Evolutionary conservation across 2,888 invertebrate genomes (phyloP).

Genomic region (Drosophila paucipuncta): DNA sequence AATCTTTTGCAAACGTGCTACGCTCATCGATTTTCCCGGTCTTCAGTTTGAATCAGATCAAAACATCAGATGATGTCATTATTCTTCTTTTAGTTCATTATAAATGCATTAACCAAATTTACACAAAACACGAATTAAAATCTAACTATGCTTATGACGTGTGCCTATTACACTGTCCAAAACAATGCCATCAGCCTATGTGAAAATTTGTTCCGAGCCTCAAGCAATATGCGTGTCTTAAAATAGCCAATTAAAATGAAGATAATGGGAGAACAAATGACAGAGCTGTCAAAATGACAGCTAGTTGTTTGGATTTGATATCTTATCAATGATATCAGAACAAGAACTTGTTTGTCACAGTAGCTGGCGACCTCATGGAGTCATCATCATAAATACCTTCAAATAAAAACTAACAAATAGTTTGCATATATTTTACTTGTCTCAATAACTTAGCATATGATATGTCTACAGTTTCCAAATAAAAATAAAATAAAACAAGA

Average conservation of each 20-base stretch:
- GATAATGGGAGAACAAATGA: conserved; percentile 72
- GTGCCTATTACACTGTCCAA: conserved; percentile 10
- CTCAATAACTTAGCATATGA: conserved; percentile 11
- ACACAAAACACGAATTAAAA: conserved; percentile 49
- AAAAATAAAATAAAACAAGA: conserved; percentile 19
- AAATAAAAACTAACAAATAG: conserved; percentile 41
- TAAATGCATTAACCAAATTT: conserved; percentile 71
- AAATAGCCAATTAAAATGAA: conserved; percentile 65
- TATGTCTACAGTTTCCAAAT: conserved; percentile 3
- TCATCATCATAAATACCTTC: conserved; percentile 16
- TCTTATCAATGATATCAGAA: conserved; percentile 69
- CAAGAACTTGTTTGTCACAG: conserved; percentile 60
- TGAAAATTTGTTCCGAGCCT: conserved; percentile 49
- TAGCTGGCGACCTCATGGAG: conserved; percentile 23
- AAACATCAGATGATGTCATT: conserved; percentile 57
- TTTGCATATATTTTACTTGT: conserved; percentile 54
- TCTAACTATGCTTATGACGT: conserved; percentile 58
- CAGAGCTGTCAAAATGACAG: conserved; percentile 55
- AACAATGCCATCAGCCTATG: conserved; percentile 46
- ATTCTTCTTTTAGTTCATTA: conserved; percentile 49
- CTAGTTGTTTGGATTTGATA: conserved; percentile 21
- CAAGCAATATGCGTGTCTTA: conserved; percentile 37
- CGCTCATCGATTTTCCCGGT: conserved; percentile 13
- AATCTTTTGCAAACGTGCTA: conserved; percentile 26
- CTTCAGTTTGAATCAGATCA: conserved; percentile 34